phyloP scores from a whole-genome alignment of 2,113 vertebrate genomes.

The Nyctibius bracteatus region DNA sequence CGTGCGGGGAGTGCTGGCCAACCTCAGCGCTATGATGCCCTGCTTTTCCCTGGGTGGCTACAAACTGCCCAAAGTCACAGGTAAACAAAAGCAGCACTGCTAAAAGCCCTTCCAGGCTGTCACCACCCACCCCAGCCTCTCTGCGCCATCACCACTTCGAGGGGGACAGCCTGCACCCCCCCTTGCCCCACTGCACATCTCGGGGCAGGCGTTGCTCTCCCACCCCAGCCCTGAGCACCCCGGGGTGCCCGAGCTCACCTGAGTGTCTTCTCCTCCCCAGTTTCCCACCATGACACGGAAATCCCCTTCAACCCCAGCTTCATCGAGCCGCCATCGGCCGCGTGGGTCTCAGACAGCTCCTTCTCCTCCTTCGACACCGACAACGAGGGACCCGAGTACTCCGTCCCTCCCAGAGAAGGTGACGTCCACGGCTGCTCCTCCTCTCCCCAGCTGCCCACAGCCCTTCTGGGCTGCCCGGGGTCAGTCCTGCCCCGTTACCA shows the following conservation, averaged over 20 bases:
- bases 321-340: conserved; percentile 87
- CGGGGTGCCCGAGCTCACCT: not conserved
- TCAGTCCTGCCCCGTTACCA: not conserved
- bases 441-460: not conserved
- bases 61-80: conserved; percentile 91
- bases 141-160: fast-evolving
- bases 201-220: not conserved
- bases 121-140: not conserved
- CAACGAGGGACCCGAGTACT: conserved; percentile 84
- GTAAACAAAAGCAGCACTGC: conserved; percentile 62
- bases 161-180: not conserved
- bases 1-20: conserved; percentile 83
- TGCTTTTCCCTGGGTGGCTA: conserved; percentile 82
- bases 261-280: conserved; percentile 58
- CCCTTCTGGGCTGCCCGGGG: not conserved
- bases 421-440: not conserved
- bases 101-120: not conserved
- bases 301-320: conserved; percentile 97
- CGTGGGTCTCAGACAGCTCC: conserved; percentile 90
- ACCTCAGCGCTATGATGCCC: conserved; percentile 78
- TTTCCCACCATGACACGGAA: conserved; percentile 92
- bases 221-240: not conserved
- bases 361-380: conserved; percentile 86
- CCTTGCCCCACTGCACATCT: fast-evolving
- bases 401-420: conserved; percentile 89